Conservation (phyloP, 2,113 vertebrate genomes). For the Boleophthalmus pectinirostris region DNA sequence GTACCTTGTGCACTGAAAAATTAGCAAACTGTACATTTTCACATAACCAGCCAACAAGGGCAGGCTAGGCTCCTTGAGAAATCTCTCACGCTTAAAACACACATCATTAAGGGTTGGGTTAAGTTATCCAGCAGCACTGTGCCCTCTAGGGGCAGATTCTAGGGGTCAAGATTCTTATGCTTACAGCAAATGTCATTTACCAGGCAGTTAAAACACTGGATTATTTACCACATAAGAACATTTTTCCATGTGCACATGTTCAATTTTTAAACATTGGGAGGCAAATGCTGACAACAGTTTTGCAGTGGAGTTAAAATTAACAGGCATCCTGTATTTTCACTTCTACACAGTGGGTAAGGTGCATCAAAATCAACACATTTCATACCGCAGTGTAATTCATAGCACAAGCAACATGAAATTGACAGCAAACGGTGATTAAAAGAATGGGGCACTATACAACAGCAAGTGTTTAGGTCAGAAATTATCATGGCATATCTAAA, state of each 20-base stretch:
- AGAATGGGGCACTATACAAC: constrained; percentile 28
- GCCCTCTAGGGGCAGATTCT: constrained; percentile 36
- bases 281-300: background rate
- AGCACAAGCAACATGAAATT: constrained; percentile 32
- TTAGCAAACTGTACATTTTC: constrained; percentile 69
- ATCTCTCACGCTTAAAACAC: constrained; percentile 44
- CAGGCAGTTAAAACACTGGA: background rate
- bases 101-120: constrained; percentile 25
- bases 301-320: constrained; percentile 52
- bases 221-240: background rate
- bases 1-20: constrained; percentile 66
- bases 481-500: background rate
- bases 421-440: constrained; percentile 33
- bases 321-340: constrained; percentile 25
- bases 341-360: constrained; percentile 13
- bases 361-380: background rate
- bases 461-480: constrained; percentile 18
- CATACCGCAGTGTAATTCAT: constrained; percentile 28
- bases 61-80: constrained; percentile 41
- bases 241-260: background rate
- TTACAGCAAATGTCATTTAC: constrained; percentile 6
- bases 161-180: constrained; percentile 17
- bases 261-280: background rate
- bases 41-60: constrained; percentile 54
- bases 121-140: constrained; percentile 50